Evolutionary conservation across 2,797 vertebrate species (phyloP).

Genomic region (Pteronotus mesoamericanus): DNA sequence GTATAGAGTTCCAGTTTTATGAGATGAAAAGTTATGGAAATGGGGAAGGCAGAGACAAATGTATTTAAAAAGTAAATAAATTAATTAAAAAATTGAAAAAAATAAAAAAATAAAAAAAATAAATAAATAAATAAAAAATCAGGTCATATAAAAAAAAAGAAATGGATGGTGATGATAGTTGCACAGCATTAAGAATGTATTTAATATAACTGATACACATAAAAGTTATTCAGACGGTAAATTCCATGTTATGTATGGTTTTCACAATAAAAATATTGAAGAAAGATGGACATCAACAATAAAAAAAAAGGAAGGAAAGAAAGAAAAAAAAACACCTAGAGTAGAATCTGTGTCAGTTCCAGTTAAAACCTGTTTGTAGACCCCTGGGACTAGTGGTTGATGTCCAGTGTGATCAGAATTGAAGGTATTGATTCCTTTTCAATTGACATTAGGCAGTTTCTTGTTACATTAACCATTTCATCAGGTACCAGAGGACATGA

Average conservation of each 20-base stretch:
- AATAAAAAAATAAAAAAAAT: too few species aligned
- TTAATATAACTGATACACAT: neutral
- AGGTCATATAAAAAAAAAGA: too few species aligned
- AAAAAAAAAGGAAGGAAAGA: neutral
- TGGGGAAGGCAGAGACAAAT: too few species aligned
- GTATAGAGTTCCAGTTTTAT: neutral
- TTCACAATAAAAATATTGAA: neutral
- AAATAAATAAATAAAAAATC: too few species aligned
- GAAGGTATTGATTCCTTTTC: neutral
- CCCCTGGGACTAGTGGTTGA: neutral
- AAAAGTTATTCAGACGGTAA: neutral
- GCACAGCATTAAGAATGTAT: too few species aligned
- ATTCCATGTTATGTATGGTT: neutral
- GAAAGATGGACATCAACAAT: neutral
- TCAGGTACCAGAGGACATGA: neutral
- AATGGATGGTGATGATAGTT: too few species aligned
- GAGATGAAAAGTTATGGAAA: neutral
- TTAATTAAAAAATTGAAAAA: too few species aligned
- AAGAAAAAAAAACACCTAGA: neutral
- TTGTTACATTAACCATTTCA: neutral
- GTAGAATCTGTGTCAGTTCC: neutral
- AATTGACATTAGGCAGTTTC: neutral
- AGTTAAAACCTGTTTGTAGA: neutral
- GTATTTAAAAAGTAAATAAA: too few species aligned
- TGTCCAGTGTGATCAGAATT: neutral